Evolutionary conservation across 2,888 invertebrate species (phyloP).

Genomic region (Eilema caniola): DNA sequence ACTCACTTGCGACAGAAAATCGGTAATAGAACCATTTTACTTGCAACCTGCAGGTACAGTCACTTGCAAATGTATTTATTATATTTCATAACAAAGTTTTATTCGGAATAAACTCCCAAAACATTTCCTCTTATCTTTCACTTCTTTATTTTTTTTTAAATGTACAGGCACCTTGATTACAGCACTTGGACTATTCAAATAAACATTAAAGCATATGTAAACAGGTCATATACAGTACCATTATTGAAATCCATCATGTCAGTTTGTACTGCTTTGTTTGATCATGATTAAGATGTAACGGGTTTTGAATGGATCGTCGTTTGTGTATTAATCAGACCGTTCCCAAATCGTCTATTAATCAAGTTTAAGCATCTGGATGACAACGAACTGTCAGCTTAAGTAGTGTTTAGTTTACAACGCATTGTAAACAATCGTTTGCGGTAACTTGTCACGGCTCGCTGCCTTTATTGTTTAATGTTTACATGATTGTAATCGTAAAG

Average conservation of each 20-base stretch:
- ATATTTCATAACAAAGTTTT: not conserved
- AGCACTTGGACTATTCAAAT: conserved; percentile 5
- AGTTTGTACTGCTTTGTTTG: conserved; percentile 68
- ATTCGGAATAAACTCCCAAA: not conserved
- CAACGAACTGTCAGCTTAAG: conserved; percentile 83
- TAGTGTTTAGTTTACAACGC: conserved; percentile 81
- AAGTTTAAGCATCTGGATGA: conserved; percentile 84
- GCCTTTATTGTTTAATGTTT: conserved; percentile 77
- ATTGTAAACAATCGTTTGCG: conserved; percentile 80
- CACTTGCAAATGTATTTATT: not conserved
- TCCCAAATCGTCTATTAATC: conserved; percentile 84
- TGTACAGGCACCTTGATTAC: not conserved
- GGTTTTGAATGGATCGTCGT: conserved; percentile 67
- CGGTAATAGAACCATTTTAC: not conserved
- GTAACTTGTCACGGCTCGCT: conserved; percentile 69
- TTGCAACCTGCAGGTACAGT: not conserved
- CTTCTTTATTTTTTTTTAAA: not conserved
- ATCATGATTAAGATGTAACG: conserved; percentile 75
- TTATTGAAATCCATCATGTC: conserved; percentile 62
- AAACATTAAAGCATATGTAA: conserved; percentile 9
- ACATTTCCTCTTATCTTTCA: not conserved
- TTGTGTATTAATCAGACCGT: conserved; percentile 78
- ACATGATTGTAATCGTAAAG: conserved; percentile 68
- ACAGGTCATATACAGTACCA: conserved; percentile 12
- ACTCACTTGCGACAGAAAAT: not conserved